Conservation (phyloP, 2,888 invertebrate genomes). For the Ceratothoa steindachneri region DNA sequence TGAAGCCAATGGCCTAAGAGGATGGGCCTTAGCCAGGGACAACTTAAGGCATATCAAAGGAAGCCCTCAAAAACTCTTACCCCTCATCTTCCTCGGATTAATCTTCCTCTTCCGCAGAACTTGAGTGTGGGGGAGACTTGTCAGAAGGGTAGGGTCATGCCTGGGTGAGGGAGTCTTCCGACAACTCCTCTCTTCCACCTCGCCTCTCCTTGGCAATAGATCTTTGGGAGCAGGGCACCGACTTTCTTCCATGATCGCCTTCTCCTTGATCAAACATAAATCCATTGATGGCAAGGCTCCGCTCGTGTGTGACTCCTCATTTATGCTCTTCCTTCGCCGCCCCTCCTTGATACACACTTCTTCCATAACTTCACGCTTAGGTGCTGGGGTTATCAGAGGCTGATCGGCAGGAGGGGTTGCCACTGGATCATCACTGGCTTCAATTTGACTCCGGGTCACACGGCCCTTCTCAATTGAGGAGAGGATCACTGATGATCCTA, state of each 20-base stretch:
- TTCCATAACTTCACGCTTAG: too few species aligned
- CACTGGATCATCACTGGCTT: not conserved
- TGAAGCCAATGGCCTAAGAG: too few species aligned
- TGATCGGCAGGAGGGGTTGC: too few species aligned
- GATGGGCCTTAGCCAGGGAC: too few species aligned
- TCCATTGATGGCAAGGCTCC: too few species aligned
- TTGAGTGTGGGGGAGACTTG: not conserved
- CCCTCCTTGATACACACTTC: too few species aligned
- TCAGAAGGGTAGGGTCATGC: not conserved
- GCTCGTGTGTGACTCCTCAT: too few species aligned
- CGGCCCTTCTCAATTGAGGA: slow-evolving; percentile 2
- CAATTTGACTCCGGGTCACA: not conserved
- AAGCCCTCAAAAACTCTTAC: too few species aligned
- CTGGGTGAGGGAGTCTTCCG: not conserved
- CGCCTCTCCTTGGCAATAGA: not conserved
- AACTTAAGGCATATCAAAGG: too few species aligned
- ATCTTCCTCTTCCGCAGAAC: not conserved
- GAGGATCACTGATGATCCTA: not conserved
- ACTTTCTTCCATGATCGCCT: not conserved
- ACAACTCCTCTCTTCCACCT: not conserved
- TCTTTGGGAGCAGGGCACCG: not conserved
- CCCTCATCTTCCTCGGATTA: not conserved
- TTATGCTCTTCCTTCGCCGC: too few species aligned
- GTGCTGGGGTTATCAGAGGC: too few species aligned
- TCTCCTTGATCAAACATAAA: not conserved